These are phyloP conservation scores for Brachionus sp. DNA, from an alignment of 1,140 invertebrate species.

Conservation along the genomic window DNA sequence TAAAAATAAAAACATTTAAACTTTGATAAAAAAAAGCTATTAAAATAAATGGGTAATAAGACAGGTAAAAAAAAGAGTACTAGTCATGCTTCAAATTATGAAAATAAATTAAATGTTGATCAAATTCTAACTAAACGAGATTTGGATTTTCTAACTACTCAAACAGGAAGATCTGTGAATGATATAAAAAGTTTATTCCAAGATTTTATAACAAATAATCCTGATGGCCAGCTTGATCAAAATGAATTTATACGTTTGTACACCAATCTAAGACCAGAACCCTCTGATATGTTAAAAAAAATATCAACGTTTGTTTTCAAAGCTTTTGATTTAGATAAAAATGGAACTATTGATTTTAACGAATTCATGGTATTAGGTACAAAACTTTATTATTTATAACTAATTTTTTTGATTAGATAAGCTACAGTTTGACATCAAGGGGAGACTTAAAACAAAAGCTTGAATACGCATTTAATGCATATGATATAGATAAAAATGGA, in stretches of 20 bases:
- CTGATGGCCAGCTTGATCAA: neutral
- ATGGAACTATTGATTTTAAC: conserved; percentile 30
- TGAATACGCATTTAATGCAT: conserved; percentile 26
- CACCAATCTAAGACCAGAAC: conserved; percentile 14
- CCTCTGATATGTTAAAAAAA: neutral
- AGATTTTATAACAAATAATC: neutral
- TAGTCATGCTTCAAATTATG: neutral
- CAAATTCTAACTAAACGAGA: neutral
- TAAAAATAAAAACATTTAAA: neutral
- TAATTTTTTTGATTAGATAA: conserved; percentile 13
- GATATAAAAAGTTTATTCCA: conserved; percentile 29
- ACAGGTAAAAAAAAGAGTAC: neutral
- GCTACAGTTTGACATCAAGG: conserved; percentile 29
- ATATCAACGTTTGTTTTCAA: conserved; percentile 24
- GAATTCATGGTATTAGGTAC: neutral
- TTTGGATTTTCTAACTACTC: neutral
- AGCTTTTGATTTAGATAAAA: conserved; percentile 27
- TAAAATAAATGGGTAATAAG: conserved; percentile 9
- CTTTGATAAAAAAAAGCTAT: neutral
- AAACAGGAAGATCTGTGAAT: neutral
- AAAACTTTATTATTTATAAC: neutral
- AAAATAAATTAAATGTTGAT: neutral
- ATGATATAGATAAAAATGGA: conserved; percentile 35
- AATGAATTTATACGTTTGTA: neutral
- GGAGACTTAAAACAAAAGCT: conserved; percentile 35